A percentile compares a stretch with the other conserved stretches of the same genome.
Conservation (phyloP, 2,113 vertebrate species). For the Brienomyrus brachyistius region DNA sequence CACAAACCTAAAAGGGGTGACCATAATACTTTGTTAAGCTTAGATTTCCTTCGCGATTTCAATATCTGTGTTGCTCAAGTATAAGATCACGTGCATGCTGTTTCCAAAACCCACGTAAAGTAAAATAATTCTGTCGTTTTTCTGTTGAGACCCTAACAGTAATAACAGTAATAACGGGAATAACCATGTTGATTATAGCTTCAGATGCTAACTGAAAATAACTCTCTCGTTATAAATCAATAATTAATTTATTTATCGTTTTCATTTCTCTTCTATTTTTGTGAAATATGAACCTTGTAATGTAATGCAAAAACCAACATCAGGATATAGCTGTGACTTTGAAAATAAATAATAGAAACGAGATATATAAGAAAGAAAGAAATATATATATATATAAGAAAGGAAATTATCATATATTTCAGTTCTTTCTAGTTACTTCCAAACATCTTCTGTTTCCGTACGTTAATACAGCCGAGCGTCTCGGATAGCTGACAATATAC, state of each 20-base stretch:
- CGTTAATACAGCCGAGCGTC: not conserved
- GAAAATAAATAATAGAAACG: not conserved
- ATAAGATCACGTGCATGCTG: not conserved
- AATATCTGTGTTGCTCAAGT: not conserved
- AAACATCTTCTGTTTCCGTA: not conserved
- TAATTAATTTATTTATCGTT: not conserved
- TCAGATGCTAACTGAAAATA: not conserved
- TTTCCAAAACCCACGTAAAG: not conserved
- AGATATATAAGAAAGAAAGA: too few relatives aligned
- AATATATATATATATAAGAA: too few relatives aligned
- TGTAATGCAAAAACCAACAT: not conserved
- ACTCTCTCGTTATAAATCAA: not conserved
- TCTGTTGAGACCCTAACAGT: not conserved
- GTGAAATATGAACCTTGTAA: not conserved
- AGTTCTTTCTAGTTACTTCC: not conserved
- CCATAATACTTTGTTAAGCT: not conserved
- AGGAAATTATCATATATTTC: conserved; percentile 1
- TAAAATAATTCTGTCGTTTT: not conserved
- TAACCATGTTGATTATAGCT: not conserved
- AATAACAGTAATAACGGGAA: not conserved
- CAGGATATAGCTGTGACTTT: not conserved
- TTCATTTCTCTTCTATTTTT: not conserved
- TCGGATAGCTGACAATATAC: not conserved
- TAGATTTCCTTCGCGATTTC: not conserved
- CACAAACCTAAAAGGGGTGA: not conserved